Evolutionary conservation across 2,797 vertebrate species (phyloP).

Genomic region (Urosaurus nigricauda): DNA sequence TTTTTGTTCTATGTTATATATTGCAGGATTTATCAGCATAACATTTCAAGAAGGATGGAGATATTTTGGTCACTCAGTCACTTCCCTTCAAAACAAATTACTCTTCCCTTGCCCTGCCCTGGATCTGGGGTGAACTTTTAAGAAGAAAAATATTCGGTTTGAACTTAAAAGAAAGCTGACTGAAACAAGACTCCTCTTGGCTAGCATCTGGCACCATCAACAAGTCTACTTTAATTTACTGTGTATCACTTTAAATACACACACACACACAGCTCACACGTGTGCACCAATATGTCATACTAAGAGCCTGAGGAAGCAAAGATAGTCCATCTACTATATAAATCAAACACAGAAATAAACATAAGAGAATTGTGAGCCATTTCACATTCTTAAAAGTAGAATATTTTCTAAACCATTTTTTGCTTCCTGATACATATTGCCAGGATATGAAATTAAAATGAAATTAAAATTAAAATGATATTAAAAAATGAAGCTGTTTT

Average conservation of each 20-base stretch:
- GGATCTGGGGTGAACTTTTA: neutral
- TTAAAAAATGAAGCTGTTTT: too few relatives aligned
- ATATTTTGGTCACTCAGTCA: neutral
- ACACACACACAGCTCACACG: too few relatives aligned
- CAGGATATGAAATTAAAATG: too few relatives aligned
- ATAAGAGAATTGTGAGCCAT: neutral
- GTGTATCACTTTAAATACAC: neutral
- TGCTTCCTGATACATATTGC: neutral
- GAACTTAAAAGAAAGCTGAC: neutral
- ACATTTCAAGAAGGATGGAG: neutral
- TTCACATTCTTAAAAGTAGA: neutral
- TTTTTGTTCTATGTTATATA: neutral
- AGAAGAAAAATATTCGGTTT: neutral
- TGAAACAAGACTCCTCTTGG: neutral
- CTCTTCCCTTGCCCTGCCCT: neutral
- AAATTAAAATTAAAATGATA: too few relatives aligned
- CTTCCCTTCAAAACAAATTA: neutral
- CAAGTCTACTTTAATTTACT: neutral
- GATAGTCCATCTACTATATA: neutral
- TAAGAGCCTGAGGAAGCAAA: neutral
- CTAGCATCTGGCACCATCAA: neutral
- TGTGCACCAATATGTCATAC: too few relatives aligned
- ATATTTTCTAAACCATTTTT: neutral
- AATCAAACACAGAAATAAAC: too few relatives aligned
- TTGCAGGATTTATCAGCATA: neutral